Evolutionary conservation across 2,797 vertebrate genomes (phyloP).

Genomic region (Sebastes trivittatus): DNA sequence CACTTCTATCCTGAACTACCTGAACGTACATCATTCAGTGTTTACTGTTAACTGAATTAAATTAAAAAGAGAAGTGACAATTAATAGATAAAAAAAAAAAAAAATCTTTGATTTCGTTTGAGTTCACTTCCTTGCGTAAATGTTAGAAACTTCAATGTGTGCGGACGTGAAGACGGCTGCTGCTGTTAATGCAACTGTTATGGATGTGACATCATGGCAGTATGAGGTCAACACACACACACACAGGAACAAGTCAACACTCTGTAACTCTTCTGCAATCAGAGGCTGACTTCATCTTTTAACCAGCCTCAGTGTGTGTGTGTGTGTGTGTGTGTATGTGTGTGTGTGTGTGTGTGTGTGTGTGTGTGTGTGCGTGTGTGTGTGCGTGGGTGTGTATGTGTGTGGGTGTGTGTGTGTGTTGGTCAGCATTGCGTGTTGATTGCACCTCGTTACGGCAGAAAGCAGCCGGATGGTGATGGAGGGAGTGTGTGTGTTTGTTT

Average conservation of each 20-base stretch:
- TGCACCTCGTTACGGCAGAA: constrained; percentile 84
- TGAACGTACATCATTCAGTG: neutral
- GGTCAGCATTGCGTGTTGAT: constrained; percentile 84
- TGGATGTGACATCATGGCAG: constrained; percentile 67
- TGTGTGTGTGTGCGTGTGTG: neutral
- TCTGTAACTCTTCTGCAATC: constrained; percentile 78
- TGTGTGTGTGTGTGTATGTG: constrained; percentile 43
- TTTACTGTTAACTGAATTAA: neutral
- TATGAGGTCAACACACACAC: constrained; percentile 65
- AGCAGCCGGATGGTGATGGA: constrained; percentile 74
- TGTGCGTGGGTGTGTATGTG: constrained; percentile 36
- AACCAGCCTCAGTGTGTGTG: constrained; percentile 40
- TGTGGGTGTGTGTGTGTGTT: constrained; percentile 59
- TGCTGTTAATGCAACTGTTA: constrained; percentile 56
- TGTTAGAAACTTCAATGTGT: constrained; percentile 3
- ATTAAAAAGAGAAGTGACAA: neutral
- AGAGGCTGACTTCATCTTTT: constrained; percentile 74
- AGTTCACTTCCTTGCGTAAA: constrained; percentile 1
- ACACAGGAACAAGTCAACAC: constrained; percentile 62
- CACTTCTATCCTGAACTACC: neutral
- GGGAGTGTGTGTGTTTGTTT: constrained; percentile 67
- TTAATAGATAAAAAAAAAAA: neutral
- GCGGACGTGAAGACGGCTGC: constrained; percentile 12
- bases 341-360: constrained; percentile 31
- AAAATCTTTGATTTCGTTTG: neutral